Evolutionary conservation across 2,113 vertebrate genomes (phyloP).

Genomic region (Hyperoodon ampullatus): DNA sequence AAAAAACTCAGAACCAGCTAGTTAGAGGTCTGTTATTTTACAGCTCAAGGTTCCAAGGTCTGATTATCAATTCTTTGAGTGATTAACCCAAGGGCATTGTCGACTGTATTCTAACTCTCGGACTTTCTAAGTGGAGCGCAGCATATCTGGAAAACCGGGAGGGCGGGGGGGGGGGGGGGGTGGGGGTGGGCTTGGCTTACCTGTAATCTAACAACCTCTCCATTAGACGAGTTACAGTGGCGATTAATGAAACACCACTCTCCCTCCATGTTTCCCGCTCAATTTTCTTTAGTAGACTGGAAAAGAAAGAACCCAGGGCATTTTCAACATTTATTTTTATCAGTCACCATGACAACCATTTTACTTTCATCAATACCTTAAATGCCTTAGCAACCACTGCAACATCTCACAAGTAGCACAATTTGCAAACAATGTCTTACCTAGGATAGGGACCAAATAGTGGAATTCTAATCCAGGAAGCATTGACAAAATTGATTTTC

Average conservation of each 20-base stretch:
- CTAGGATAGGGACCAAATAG: constrained; percentile 99
- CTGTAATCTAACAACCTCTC: constrained; percentile 98
- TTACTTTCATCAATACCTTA: constrained; percentile 84
- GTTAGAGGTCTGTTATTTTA: constrained; percentile 36
- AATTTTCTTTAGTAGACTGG: constrained; percentile 98
- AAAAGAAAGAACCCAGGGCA: constrained; percentile 84
- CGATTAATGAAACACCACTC: constrained; percentile 97
- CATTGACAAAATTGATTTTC: constrained; percentile 96
- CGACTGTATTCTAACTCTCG: background rate
- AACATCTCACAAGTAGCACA: constrained; percentile 83
- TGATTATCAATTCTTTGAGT: constrained; percentile 13
- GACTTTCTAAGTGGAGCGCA: background rate
- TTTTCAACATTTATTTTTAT: constrained; percentile 87
- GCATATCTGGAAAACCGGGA: background rate
- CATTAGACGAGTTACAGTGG: constrained; percentile 98
- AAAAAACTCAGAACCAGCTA: constrained; percentile 30
- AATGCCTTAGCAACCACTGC: constrained; percentile 85
- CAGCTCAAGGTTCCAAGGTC: background rate
- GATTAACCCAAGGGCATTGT: background rate
- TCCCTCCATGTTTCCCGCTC: constrained; percentile 99
- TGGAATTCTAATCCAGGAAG: constrained; percentile 99
- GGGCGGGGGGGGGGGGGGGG: too few relatives aligned
- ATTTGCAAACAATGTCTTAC: constrained; percentile 93
- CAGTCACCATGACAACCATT: constrained; percentile 87
- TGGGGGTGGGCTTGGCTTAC: constrained; percentile 80